Evolutionary conservation across 2,888 invertebrate species (phyloP).

Genomic region (Hemaris fuciformis): DNA sequence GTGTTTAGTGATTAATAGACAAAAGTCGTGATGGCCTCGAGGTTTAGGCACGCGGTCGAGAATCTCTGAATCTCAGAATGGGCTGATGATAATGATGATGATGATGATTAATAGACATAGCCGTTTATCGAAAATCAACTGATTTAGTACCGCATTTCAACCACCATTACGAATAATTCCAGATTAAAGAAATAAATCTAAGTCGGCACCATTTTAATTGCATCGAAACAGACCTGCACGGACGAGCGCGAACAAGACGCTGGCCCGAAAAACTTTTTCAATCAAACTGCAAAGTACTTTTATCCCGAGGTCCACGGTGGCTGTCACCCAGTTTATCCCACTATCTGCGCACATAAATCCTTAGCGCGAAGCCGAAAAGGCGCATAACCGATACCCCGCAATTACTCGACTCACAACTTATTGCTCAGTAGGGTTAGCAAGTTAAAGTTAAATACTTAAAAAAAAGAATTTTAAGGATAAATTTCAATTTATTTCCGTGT

Average conservation of each 20-base stretch:
- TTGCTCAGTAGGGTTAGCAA: constrained; percentile 27
- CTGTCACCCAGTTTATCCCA: constrained; percentile 17
- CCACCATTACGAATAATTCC: not conserved
- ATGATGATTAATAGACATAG: too few species aligned
- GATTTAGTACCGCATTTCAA: not conserved
- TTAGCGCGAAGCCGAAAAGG: constrained; percentile 29
- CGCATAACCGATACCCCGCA: constrained; percentile 44
- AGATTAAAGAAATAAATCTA: not conserved
- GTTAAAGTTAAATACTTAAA: not conserved
- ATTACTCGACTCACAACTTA: constrained; percentile 48
- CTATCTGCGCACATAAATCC: constrained; percentile 33
- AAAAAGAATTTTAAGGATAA: too few species aligned
- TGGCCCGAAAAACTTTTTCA: constrained; percentile 47
- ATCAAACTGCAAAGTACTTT: constrained; percentile 38
- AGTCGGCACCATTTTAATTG: not conserved
- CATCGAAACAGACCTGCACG: not conserved
- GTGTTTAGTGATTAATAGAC: too few species aligned
- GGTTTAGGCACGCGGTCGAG: too few species aligned
- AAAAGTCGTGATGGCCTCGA: too few species aligned
- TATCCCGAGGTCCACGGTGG: constrained; percentile 30
- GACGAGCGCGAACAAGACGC: too few species aligned
- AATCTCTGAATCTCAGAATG: too few species aligned
- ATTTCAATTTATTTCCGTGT: too few species aligned
- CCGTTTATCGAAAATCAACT: too few species aligned
- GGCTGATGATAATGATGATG: too few species aligned